These are phyloP conservation scores for Clupea harengus DNA, from an alignment of 2,113 vertebrate species.

Conservation along the genomic window DNA sequence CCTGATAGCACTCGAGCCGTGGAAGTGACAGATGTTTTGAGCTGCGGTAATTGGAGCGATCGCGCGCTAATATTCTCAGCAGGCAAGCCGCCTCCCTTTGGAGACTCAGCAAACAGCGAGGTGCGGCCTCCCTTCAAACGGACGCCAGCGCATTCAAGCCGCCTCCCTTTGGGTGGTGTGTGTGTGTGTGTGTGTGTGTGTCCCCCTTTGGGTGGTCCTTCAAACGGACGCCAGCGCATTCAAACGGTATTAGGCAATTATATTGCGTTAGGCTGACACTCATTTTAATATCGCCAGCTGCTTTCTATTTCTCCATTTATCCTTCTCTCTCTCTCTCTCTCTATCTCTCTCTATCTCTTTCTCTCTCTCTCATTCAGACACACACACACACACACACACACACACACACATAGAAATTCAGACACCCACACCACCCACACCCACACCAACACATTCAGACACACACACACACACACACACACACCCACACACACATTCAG, in stretches of 20 bases:
- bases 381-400: not conserved
- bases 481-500: not conserved
- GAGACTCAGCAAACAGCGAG: not conserved
- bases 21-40: conserved; percentile 2
- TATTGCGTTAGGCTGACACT: conserved; percentile 45
- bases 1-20: not conserved
- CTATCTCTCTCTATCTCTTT: not conserved
- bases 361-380: not conserved
- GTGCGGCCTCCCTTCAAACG: not conserved
- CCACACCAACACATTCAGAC: not conserved
- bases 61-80: not conserved
- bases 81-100: not conserved
- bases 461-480: not conserved
- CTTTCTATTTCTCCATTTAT: not conserved
- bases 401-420: not conserved
- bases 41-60: conserved; percentile 5
- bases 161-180: not conserved
- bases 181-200: too few relatives aligned
- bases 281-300: conserved; percentile 41
- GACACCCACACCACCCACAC: not conserved
- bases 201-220: conserved; percentile 24
- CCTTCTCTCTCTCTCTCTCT: not conserved
- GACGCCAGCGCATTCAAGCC: too few relatives aligned
- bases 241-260: conserved; percentile 44
- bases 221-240: conserved; percentile 36